Evolutionary conservation across 1,140 invertebrate genomes (phyloP).

Genomic region (Cydia splendana): DNA sequence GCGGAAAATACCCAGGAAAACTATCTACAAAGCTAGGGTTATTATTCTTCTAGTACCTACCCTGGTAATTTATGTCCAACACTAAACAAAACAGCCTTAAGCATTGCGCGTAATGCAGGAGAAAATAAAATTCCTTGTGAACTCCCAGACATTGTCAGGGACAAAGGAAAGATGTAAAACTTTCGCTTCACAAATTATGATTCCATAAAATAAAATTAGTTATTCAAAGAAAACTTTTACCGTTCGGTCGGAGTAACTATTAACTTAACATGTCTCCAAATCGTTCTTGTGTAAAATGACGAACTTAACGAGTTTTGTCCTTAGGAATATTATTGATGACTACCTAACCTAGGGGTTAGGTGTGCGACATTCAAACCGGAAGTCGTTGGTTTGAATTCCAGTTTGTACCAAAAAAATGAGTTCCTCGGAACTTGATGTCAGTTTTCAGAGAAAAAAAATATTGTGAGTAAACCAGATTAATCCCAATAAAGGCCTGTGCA

Average conservation of each 20-base stretch:
- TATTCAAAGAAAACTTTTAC: conserved; percentile 19
- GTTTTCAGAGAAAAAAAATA: too few relatives aligned
- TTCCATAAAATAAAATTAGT: conserved; percentile 24
- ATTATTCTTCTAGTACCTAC: background rate
- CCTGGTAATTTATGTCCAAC: background rate
- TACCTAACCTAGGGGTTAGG: too few relatives aligned
- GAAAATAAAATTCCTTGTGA: background rate
- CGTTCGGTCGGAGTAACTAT: background rate
- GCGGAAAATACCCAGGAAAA: background rate
- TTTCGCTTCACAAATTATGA: conserved; percentile 23
- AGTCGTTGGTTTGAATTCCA: too few relatives aligned
- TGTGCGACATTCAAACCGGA: too few relatives aligned
- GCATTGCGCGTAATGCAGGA: background rate
- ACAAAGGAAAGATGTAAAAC: conserved; percentile 10
- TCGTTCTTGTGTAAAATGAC: background rate
- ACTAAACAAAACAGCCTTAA: background rate
- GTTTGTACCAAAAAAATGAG: too few relatives aligned
- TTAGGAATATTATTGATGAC: too few relatives aligned
- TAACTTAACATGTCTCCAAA: background rate
- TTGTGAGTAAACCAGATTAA: too few relatives aligned
- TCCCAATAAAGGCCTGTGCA: too few relatives aligned
- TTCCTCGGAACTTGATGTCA: too few relatives aligned
- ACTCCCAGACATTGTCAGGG: background rate
- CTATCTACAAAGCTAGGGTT: background rate
- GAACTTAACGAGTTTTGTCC: too few relatives aligned